Conservation (phyloP, 2,113 vertebrate species). For the Tichodroma muraria region DNA sequence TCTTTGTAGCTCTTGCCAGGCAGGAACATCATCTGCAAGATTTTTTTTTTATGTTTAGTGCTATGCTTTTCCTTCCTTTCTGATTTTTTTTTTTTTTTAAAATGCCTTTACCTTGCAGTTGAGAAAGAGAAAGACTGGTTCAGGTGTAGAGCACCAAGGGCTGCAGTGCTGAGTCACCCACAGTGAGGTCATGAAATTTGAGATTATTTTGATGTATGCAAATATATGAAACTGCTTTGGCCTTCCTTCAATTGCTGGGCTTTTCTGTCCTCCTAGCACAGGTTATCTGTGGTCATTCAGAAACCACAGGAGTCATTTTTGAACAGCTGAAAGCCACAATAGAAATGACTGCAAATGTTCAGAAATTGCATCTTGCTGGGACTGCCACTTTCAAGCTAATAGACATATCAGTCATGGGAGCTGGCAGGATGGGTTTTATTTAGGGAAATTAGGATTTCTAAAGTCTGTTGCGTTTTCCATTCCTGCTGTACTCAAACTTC, state of each 20-base stretch:
- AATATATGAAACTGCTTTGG: neutral
- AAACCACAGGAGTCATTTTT: neutral
- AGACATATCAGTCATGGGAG: conserved; percentile 6
- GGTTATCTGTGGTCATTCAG: neutral
- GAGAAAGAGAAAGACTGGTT: neutral
- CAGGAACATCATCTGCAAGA: neutral
- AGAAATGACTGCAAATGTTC: neutral
- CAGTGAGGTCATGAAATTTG: neutral
- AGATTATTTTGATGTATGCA: neutral
- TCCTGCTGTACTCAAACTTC: neutral
- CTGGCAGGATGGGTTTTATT: neutral
- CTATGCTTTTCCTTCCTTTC: neutral
- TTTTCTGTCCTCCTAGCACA: neutral
- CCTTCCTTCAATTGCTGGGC: neutral
- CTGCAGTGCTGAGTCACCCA: neutral
- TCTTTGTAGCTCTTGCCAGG: neutral
- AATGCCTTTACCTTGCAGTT: neutral
- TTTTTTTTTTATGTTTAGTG: neutral
- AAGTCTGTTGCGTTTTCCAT: neutral
- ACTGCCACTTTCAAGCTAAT: neutral
- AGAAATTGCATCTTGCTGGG: neutral
- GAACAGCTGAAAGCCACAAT: neutral
- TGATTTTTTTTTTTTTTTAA: neutral
- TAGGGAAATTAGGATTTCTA: neutral
- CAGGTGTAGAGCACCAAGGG: neutral